Conservation (phyloP, 2,113 vertebrate species). For the Tapirus terrestris region DNA sequence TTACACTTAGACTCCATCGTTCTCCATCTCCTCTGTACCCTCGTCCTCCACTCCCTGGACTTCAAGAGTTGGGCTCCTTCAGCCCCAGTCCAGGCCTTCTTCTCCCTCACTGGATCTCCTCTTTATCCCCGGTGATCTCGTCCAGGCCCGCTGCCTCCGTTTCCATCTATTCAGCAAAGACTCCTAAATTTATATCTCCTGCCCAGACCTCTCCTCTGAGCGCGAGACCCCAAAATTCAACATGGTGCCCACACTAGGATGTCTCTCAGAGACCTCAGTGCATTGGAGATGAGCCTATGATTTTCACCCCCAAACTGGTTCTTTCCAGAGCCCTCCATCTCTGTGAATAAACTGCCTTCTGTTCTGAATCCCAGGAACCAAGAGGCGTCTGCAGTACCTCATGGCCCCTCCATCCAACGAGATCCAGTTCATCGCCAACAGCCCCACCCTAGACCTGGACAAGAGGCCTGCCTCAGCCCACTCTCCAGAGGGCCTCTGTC, state of each 20-base stretch:
- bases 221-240: neutral
- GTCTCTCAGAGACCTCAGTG: neutral
- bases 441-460: neutral
- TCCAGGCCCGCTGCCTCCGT: neutral
- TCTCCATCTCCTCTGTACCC: neutral
- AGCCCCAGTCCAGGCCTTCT: neutral
- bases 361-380: neutral
- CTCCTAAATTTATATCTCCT: accelerated
- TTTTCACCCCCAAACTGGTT: neutral
- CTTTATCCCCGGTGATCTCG: neutral
- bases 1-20: accelerated
- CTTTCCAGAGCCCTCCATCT: neutral
- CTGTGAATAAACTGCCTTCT: neutral
- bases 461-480: neutral
- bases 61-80: too few relatives aligned
- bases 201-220: neutral
- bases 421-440: neutral
- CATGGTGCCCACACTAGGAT: neutral
- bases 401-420: neutral
- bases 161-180: neutral
- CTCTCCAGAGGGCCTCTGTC: neutral
- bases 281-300: neutral
- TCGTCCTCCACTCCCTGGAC: neutral
- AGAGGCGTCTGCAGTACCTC: neutral
- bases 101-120: neutral